Evolutionary conservation across 1,140 invertebrate genomes (phyloP), one percentile per base, ranked within the genome.

Genomic region (Heliconius eleuchia): DNA sequence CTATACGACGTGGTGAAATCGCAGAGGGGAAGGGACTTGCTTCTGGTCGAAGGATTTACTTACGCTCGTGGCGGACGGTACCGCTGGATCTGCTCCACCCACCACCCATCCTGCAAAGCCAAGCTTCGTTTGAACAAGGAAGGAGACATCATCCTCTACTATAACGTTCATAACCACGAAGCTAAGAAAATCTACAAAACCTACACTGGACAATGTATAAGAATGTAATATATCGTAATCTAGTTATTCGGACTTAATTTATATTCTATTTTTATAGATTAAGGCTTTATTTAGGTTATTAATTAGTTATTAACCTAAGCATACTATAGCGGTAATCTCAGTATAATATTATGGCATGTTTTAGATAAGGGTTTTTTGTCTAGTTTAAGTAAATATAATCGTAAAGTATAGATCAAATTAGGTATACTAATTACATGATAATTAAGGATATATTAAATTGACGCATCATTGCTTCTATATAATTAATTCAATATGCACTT

Each of bases 1-100:
- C 72, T 77, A 11, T 87, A 86, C 55, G 78, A 86, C 50, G 73
- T 86, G 7, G 82, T 89, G 5, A 84, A 82, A 78, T 91, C 89
- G 11, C 87, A 86, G 75, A 84, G 88, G 37, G 89, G 89, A 2
- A 88, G 78, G 60, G 82, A 86, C 72, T 77, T 90, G 34, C 70
- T 89, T 27, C 55, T 89, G 3, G 78, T 88, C 5, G 74, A 84
- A 52, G 88, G 87, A 1, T 89, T 84, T 46, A 91, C 88, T 8
- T 91, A 87, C 37, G 82, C 83, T 0, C 80, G 79, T 72, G 77
- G 80, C 7, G 85, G 84, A 30, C 50, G 73, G 0, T 79, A 80
- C 46, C 78, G 82, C 16, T 91, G 88, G 86, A 80, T 85, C 2
- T 91, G 89, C 57, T 89, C 88, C 2, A 87, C 83, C 0, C 84